These are phyloP conservation scores for Spea bombifrons DNA, from an alignment of 2,113 vertebrate species.

Conservation along the genomic window DNA sequence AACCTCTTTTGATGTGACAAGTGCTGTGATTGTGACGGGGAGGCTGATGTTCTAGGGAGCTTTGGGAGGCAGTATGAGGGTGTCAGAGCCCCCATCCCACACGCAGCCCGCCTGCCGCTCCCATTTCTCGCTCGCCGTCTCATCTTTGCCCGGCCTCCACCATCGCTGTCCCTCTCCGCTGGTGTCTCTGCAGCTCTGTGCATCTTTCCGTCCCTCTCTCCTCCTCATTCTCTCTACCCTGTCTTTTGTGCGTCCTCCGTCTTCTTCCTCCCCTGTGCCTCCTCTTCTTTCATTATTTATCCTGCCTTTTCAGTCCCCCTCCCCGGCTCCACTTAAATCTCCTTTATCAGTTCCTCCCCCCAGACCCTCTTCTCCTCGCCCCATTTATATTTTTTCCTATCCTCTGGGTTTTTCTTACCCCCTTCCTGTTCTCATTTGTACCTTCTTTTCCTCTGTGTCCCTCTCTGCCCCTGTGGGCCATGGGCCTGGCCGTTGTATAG, in stretches of 20 bases:
- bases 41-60: slow-evolving; percentile 39
- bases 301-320: not conserved
- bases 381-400: slow-evolving; percentile 8
- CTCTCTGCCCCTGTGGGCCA: not conserved
- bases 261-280: not conserved
- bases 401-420: not conserved
- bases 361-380: not conserved
- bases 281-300: not conserved
- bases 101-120: not conserved
- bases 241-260: slow-evolving; percentile 14
- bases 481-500: slow-evolving; percentile 28
- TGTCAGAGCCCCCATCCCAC: slow-evolving; percentile 22
- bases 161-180: slow-evolving; percentile 21
- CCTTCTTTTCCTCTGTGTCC: not conserved
- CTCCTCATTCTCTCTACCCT: not conserved
- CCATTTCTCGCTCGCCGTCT: not conserved
- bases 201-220: not conserved
- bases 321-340: not conserved
- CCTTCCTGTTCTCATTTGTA: not conserved
- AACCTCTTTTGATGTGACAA: slow-evolving; percentile 65
- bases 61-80: slow-evolving; percentile 28
- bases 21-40: slow-evolving; percentile 50
- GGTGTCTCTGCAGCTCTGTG: slow-evolving; percentile 54
- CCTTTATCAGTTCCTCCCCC: slow-evolving; percentile 2
- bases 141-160: not conserved